phyloP scores from a whole-genome alignment of 1,140 invertebrate species.

The Aricia agestis region DNA sequence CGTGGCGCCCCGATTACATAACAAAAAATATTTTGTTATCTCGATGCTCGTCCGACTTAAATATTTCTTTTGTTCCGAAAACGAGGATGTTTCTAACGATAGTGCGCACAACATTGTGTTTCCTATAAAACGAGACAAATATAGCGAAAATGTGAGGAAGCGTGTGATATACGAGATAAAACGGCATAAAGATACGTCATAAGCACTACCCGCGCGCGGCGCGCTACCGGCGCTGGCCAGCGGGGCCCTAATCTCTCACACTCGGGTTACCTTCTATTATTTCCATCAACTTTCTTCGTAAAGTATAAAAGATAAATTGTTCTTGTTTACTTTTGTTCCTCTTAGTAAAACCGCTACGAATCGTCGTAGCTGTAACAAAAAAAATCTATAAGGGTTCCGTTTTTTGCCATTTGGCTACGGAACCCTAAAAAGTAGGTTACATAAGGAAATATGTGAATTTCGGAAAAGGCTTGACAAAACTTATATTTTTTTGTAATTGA shows the following conservation, averaged over 20 bases:
- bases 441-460: too few species aligned
- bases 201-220: too few species aligned
- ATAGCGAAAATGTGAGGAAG: neutral
- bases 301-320: conserved; percentile 16
- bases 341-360: too few species aligned
- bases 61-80: neutral
- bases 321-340: conserved; percentile 2
- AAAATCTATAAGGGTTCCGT: too few species aligned
- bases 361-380: neutral
- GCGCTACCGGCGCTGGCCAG: neutral
- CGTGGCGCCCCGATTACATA: too few species aligned
- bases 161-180: conserved; percentile 3
- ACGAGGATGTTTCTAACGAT: neutral
- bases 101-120: neutral
- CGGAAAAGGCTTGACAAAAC: too few species aligned
- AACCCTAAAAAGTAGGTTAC: too few species aligned
- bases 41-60: neutral
- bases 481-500: too few species aligned
- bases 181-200: neutral
- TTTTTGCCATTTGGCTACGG: too few species aligned
- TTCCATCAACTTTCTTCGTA: conserved; percentile 21
- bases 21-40: neutral
- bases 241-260: conserved; percentile 12
- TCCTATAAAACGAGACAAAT: neutral
- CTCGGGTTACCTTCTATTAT: conserved; percentile 20